Evolutionary conservation across 2,113 vertebrate species (phyloP), one percentile per base, ranked within the genome.

Genomic region (Tychaedon coryphoeus): DNA sequence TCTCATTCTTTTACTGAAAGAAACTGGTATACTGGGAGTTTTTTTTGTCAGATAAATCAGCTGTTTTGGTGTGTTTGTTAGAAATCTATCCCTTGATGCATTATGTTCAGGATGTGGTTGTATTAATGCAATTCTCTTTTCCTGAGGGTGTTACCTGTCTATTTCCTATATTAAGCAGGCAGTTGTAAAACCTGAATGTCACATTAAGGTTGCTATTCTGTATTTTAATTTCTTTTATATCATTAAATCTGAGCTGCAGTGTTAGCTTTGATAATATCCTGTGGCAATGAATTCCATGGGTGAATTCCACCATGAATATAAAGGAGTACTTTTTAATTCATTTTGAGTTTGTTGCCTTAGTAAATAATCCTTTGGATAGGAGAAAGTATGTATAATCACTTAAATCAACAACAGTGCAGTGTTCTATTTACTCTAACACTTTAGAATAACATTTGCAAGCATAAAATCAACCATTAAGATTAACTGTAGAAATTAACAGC

Each of bases 331-430:
- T 64, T 93, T 53, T 7, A 67, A 90, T 93, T 80, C n/a, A 1
- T 92, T 94, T 94, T 83, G 53, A 57, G 65, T 92, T 95, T 95
- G 90, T 95, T 97, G 83, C 79, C 72, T 96, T 70, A 95, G 92
- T 92, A 95, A 96, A 94, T 90, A 95, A 84, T 69, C 31, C 42
- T 70, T 96, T 97, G 96, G 92, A 92, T 96, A 72, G 69, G 83
- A 93, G 86, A 88, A 93, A 88, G 82, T 86, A 51, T 93, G 85
- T 78, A 80, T 96, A 96, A 96, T 97, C 82, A 93, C 82, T 97
- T 93, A 96, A 88, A 96, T 94, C 88, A 96, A 96, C 93, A 97
- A 74, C 82, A 81, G 72, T 51, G 75, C 88, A 93, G 50, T 81
- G 67, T 94, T 97, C 72, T 96, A 36, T 96, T 96, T 96, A 86